Percentiles rank a stretch among this genome's conserved stretches.
Conservation (phyloP, 2,797 vertebrate species). For the Coluber constrictor region DNA sequence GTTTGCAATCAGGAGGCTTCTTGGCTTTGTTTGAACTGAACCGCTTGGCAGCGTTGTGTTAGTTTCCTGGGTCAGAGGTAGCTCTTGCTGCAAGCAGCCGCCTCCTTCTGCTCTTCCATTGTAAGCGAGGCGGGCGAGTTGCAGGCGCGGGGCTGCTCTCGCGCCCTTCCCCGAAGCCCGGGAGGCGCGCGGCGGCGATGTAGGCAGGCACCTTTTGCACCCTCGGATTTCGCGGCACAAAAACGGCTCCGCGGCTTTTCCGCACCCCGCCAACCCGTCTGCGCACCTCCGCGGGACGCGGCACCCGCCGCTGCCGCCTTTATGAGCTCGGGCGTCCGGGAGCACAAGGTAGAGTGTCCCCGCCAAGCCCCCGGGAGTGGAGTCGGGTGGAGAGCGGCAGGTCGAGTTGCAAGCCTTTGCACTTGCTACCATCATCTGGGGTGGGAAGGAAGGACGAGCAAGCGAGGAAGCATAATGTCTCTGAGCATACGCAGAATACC, state of each 20-base stretch:
- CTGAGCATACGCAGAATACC: slow-evolving; percentile 13
- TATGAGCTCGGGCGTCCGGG: background rate
- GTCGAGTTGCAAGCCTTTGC: background rate
- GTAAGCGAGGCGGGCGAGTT: background rate
- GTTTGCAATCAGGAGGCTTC: background rate
- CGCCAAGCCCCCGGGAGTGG: background rate
- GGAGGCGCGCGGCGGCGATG: background rate
- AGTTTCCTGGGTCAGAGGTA: slow-evolving; percentile 42
- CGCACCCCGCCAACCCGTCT: background rate
- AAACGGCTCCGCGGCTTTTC: background rate
- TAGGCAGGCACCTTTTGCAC: background rate
- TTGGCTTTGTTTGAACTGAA: slow-evolving; percentile 25
- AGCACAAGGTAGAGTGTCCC: background rate
- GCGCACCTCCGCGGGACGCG: background rate
- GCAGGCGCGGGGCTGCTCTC: background rate
- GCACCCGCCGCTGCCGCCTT: background rate
- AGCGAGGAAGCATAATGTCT: background rate
- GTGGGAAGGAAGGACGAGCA: background rate
- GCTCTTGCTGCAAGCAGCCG: background rate
- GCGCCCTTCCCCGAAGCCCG: background rate
- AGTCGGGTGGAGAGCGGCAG: background rate
- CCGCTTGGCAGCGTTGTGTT: slow-evolving; percentile 13
- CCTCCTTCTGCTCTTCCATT: background rate
- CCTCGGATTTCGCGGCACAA: background rate
- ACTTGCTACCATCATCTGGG: background rate